Percentiles rank a stretch among this genome's conserved stretches.
Evolutionary conservation across 2,797 vertebrate species (phyloP).

Genomic region (Acomys russatus): DNA sequence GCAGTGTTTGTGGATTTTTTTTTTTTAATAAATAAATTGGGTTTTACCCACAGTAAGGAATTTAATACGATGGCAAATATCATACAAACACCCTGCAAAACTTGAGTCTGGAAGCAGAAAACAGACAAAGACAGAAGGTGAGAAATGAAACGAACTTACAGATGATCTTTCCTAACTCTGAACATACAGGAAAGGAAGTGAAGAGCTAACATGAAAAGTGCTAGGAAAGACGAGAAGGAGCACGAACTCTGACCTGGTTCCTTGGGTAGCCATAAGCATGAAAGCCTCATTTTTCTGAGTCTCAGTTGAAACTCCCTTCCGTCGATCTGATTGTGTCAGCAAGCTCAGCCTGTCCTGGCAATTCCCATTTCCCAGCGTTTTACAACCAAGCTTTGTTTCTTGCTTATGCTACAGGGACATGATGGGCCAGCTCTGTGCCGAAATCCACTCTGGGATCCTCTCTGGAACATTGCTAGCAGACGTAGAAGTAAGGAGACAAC

Average conservation of each 20-base stretch:
- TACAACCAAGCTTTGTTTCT: not conserved
- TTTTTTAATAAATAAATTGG: constrained; percentile 58
- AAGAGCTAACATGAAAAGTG: not conserved
- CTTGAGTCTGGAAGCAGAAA: not conserved
- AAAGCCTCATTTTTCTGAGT: not conserved
- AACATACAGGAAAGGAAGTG: not conserved
- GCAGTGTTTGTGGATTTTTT: constrained; percentile 2
- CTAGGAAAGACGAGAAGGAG: not conserved
- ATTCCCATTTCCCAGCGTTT: not conserved
- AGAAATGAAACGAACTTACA: not conserved
- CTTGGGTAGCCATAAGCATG: not conserved
- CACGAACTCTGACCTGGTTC: not conserved
- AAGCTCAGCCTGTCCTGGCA: not conserved
- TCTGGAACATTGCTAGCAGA: not conserved
- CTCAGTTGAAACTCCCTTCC: constrained; percentile 14
- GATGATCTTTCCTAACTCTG: not conserved
- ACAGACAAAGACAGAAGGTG: not conserved
- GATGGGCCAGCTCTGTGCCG: not conserved
- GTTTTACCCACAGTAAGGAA: constrained; percentile 13
- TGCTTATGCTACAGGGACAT: not conserved
- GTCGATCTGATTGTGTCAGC: not conserved
- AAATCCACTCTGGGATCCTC: not conserved
- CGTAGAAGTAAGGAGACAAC: not conserved
- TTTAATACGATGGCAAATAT: not conserved
- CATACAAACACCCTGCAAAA: not conserved